Evolutionary conservation across 2,113 vertebrate species (phyloP).

Genomic region (Brachionichthys hirsutus): DNA sequence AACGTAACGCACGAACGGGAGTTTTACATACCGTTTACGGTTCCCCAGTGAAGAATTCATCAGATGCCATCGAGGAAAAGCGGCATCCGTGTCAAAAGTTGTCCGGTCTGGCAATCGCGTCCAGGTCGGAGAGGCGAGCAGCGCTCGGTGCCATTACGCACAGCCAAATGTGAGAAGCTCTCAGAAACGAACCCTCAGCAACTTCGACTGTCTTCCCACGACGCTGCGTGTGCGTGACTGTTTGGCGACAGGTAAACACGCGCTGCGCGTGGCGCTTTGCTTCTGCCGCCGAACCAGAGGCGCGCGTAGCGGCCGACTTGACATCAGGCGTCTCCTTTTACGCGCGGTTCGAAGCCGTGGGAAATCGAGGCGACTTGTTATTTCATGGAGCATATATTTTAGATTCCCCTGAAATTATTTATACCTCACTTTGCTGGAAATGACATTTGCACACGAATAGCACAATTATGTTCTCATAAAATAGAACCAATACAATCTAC

Average conservation of each 20-base stretch:
- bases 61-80: slow-evolving; percentile 47
- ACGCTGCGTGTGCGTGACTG: slow-evolving; percentile 6
- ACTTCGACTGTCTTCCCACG: slow-evolving; percentile 18
- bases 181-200: slow-evolving; percentile 9
- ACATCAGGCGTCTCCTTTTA: slow-evolving; percentile 31
- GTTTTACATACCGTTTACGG: slow-evolving; percentile 60
- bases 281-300: slow-evolving; percentile 9
- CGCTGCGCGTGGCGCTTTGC: background rate
- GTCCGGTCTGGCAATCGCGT: slow-evolving; percentile 24
- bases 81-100: slow-evolving; percentile 63
- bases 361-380: background rate
- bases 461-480: slow-evolving; percentile 33
- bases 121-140: slow-evolving; percentile 14
- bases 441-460: slow-evolving; percentile 46
- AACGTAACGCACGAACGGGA: background rate
- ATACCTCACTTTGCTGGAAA: slow-evolving; percentile 28
- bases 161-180: slow-evolving; percentile 35
- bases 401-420: too few relatives aligned
- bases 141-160: slow-evolving; percentile 59
- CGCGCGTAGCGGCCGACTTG: background rate
- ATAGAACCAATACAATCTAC: slow-evolving; percentile 3
- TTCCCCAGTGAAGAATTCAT: slow-evolving; percentile 51
- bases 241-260: background rate
- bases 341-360: background rate
- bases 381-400: background rate